Percentiles rank a stretch among this genome's conserved stretches.
Evolutionary conservation across 2,113 vertebrate species (phyloP).

Genomic region (Pelusios castaneus): DNA sequence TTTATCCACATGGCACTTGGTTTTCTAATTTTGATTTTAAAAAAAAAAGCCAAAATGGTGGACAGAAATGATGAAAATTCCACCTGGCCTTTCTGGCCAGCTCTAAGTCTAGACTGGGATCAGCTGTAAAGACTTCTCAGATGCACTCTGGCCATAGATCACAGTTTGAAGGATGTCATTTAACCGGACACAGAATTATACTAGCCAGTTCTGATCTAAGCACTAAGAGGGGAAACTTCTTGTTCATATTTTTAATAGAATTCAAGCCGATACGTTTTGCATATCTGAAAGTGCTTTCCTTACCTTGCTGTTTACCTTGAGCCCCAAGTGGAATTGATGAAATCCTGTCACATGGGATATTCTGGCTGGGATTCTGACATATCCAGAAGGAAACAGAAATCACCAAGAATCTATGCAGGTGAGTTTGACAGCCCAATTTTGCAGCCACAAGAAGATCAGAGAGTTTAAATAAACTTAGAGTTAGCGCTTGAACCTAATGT

Average conservation of each 20-base stretch:
- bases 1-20: too few relatives aligned
- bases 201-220: background rate
- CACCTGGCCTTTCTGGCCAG: background rate
- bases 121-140: background rate
- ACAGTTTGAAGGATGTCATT: background rate
- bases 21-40: background rate
- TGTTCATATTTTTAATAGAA: background rate
- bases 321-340: too few relatives aligned
- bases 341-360: background rate
- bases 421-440: background rate
- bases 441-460: background rate
- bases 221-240: background rate
- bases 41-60: background rate
- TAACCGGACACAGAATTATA: background rate
- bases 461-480: background rate
- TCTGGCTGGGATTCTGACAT: background rate
- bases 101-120: background rate
- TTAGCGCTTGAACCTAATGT: background rate
- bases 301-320: background rate
- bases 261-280: background rate
- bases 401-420: background rate
- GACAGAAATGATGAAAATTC: background rate
- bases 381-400: background rate
- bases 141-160: background rate
- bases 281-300: background rate